Percentiles rank a stretch among this genome's conserved stretches.
These are phyloP conservation scores for Neoarius graeffei DNA, from an alignment of 2,113 vertebrate species.

Conservation along the genomic window DNA sequence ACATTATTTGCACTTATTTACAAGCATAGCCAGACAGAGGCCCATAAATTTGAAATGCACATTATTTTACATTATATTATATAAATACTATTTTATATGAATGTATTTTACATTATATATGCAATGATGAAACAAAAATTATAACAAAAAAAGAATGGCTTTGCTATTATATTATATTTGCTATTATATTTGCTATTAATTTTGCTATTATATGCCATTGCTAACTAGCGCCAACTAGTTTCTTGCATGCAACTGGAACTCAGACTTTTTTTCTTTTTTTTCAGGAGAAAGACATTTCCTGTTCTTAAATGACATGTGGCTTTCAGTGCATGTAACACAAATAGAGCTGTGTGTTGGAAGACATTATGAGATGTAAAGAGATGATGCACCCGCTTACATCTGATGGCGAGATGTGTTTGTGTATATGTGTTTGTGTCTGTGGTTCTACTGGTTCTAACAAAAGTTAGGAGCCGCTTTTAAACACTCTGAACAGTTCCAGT, in stretches of 20 bases:
- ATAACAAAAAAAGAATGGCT: neutral
- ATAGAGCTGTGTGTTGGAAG: constrained; percentile 18
- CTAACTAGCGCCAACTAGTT: constrained; percentile 37
- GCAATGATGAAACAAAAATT: neutral
- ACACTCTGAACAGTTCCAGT: neutral
- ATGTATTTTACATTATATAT: neutral
- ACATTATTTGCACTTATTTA: neutral
- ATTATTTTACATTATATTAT: neutral
- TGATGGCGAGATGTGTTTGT: neutral
- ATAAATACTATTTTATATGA: neutral
- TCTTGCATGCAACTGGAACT: constrained; percentile 51
- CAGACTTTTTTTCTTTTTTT: constrained; percentile 48
- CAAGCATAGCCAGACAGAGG: neutral
- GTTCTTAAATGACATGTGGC: constrained; percentile 35
- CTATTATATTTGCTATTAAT: no score
- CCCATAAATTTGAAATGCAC: neutral
- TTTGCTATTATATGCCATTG: neutral
- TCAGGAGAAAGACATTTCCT: constrained; percentile 54
- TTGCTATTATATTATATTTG: no score
- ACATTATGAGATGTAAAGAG: neutral
- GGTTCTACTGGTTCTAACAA: neutral
- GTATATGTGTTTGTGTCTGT: neutral
- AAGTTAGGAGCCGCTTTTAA: neutral
- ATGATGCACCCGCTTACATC: neutral
- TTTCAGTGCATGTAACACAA: neutral